Conservation (phyloP, 2,113 vertebrate genomes). For the Macaca fascicularis region DNA sequence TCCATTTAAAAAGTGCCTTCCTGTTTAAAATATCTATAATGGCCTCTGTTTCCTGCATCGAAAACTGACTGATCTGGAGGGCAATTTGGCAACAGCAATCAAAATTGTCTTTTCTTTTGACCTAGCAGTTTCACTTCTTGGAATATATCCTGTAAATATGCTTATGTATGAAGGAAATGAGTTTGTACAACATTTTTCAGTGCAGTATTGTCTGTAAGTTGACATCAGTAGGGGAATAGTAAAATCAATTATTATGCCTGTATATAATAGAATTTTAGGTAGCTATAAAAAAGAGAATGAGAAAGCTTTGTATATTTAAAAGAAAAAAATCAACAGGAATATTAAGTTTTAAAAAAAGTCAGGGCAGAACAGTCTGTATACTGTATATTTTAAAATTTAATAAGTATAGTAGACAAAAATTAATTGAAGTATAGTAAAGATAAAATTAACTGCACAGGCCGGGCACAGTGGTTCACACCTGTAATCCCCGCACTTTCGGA, state of each 20-base stretch:
- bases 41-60: neutral
- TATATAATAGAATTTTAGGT: conserved; percentile 17
- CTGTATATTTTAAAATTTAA: neutral
- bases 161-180: conserved; percentile 1
- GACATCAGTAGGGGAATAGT: neutral
- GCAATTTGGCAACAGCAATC: conserved; percentile 2
- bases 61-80: conserved; percentile 3
- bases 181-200: neutral
- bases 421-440: neutral
- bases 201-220: conserved; percentile 26
- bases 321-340: neutral
- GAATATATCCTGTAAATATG: neutral
- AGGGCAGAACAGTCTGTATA: neutral
- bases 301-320: neutral
- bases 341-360: neutral
- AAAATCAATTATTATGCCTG: neutral
- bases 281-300: conserved; percentile 28
- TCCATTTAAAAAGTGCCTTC: neutral
- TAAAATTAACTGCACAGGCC: too few species aligned
- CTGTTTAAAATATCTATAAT: conserved; percentile 10
- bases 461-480: too few species aligned
- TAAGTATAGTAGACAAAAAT: neutral
- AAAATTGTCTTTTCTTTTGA: conserved; percentile 35
- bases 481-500: too few species aligned
- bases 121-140: neutral